phyloP scores from a whole-genome alignment of 2,888 invertebrate genomes.

The Acronicta psi region DNA sequence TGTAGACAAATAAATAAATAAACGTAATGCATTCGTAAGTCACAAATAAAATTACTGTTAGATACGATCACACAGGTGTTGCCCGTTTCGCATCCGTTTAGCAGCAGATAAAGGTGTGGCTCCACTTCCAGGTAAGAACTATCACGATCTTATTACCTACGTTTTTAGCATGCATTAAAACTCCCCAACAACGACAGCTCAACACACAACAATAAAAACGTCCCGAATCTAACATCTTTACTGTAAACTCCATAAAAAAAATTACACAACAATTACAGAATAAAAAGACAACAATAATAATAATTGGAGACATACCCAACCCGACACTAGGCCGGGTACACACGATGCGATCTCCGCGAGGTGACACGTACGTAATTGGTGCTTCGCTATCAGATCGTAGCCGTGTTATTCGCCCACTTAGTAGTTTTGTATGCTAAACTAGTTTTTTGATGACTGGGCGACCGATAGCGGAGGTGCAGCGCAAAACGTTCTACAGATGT shows the following conservation, averaged over 20 bases:
- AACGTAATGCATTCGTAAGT: too few species aligned
- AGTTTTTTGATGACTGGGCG: slow-evolving; percentile 66
- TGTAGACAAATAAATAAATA: too few species aligned
- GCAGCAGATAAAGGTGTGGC: too few species aligned
- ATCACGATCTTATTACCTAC: not conserved
- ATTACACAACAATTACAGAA: slow-evolving; percentile 53
- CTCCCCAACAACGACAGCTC: slow-evolving; percentile 2
- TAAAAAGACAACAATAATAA: slow-evolving; percentile 62
- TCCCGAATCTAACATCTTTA: slow-evolving; percentile 53
- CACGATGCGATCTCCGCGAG: slow-evolving; percentile 73
- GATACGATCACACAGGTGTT: too few species aligned
- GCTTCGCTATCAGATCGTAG: slow-evolving; percentile 73
- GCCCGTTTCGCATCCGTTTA: too few species aligned
- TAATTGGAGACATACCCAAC: slow-evolving; percentile 78
- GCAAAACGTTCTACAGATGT: slow-evolving; percentile 69
- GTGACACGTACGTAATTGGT: slow-evolving; percentile 88
- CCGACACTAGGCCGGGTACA: slow-evolving; percentile 66
- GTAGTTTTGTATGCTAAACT: slow-evolving; percentile 82
- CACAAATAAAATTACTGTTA: too few species aligned
- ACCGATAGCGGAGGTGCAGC: slow-evolving; percentile 65
- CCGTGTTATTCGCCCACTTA: slow-evolving; percentile 76
- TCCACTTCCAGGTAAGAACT: too few species aligned
- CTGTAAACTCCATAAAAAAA: slow-evolving; percentile 40
- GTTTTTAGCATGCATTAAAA: not conserved
- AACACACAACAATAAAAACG: slow-evolving; percentile 31